phyloP scores from a whole-genome alignment of 1,140 invertebrate species.

The Paraescarpia echinospica region DNA sequence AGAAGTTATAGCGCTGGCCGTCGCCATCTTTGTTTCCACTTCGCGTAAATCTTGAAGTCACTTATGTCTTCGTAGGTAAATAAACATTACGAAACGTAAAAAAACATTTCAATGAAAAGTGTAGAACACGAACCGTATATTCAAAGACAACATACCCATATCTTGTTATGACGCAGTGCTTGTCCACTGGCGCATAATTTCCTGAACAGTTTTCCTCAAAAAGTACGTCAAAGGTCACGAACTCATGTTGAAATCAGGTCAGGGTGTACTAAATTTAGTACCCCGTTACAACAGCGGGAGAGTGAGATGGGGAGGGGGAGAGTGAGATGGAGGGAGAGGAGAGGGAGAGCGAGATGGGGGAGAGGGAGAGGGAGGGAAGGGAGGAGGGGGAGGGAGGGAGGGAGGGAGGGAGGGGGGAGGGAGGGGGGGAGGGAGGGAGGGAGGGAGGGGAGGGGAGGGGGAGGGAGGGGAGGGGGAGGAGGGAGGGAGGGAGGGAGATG shows the following conservation, averaged over 20 bases:
- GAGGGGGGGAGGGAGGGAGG: too few species aligned
- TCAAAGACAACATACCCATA: background rate
- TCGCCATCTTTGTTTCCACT: background rate
- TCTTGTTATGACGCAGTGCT: background rate
- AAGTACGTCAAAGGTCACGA: constrained; percentile 4
- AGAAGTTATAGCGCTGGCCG: background rate
- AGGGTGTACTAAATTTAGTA: background rate
- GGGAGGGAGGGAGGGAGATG: too few species aligned
- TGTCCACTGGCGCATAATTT: background rate
- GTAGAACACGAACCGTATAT: background rate
- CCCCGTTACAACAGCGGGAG: background rate
- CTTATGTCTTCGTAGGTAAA: background rate
- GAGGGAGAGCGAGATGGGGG: too few species aligned
- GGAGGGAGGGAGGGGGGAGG: too few species aligned
- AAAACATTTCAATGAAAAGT: background rate
- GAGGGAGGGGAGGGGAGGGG: too few species aligned
- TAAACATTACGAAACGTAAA: background rate
- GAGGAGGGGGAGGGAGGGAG: too few species aligned
- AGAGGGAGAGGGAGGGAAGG: too few species aligned
- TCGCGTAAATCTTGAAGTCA: background rate
- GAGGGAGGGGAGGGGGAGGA: too few species aligned
- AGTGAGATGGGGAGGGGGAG: too few species aligned
- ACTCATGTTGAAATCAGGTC: background rate
- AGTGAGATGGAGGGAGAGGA: too few species aligned
- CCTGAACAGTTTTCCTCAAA: background rate